Base-by-base conservation (phyloP, 2,888 invertebrate species). In the Onchidella celtica region DNA sequence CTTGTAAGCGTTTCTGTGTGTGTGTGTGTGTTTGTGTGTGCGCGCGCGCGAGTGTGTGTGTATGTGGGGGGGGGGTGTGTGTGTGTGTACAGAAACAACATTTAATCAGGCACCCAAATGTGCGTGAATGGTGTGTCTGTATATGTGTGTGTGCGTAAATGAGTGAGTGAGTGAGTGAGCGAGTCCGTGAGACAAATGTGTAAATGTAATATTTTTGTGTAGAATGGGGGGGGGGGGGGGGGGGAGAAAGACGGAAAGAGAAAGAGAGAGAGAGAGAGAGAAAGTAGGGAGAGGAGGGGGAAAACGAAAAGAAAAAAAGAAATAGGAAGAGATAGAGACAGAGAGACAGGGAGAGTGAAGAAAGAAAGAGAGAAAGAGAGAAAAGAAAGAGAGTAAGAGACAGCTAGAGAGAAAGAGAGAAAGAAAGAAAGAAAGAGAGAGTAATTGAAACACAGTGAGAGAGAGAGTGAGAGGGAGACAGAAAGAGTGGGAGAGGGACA, bases 301-400 rank as follows among this genome's bases (percentile, higher is more conserved):
- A 34, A 74, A 24, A 74, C 11, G 61, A 63, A 74, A 17, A 61
- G 75, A 75, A 29, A 75, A 47, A 75, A 27, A 75, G 47, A 75
- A 38, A 75, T 36, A 75, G 75, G 65, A 27, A 61, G 40, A 75
- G 65, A 75, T 24, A 65, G 75, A 75, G 36, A 75, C 24, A 75
- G 61, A 75, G 75, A 75, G 61, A 70, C 27, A 79, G 27, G 70
- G 69, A 79, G 29, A 59, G 40, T 40, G 27, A 61, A 34, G 29
- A 69, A 59, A 40, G 61, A 27, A n/a, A 61, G 17, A 61, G 11
- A 38, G 47, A 59, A 34, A 72, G 34, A 3, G n/a, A 70, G 47
- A 11, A 24, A 6, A 69, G 36, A 17, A 36, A 36, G 3, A 36
- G 36, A 6, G 3, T 21, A 11, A 66, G 47, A 40, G n/a, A 76